These are phyloP conservation scores for Ganaspis brasiliensis DNA, from an alignment of 2,888 invertebrate species.

Conservation along the genomic window DNA sequence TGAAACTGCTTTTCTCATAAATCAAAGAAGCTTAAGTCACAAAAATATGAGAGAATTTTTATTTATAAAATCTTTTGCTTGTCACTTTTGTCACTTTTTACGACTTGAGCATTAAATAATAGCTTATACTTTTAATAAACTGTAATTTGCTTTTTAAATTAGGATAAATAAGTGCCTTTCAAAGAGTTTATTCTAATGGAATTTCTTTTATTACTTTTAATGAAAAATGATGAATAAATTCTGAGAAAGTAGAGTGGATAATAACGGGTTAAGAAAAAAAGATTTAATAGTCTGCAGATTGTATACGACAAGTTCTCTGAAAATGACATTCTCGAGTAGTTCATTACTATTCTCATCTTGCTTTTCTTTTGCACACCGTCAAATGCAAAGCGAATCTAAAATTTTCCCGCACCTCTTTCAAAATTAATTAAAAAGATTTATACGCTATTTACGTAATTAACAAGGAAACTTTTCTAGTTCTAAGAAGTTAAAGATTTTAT, in stretches of 20 bases:
- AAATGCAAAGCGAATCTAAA: not conserved
- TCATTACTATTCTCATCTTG: constrained; percentile 9
- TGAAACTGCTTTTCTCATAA: constrained; percentile 10
- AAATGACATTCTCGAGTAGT: constrained; percentile 4
- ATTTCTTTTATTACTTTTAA: constrained; percentile 2
- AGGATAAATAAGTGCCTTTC: too few species aligned
- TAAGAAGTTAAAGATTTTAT: not conserved
- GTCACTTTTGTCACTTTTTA: not conserved
- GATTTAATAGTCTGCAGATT: constrained; percentile 14
- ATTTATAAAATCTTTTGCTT: not conserved
- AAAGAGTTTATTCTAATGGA: too few species aligned
- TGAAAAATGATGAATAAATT: not conserved
- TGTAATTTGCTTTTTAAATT: too few species aligned
- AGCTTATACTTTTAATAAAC: too few species aligned
- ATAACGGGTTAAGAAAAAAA: not conserved
- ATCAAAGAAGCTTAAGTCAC: constrained; percentile 9
- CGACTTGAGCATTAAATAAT: too few species aligned
- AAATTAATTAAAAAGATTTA: not conserved
- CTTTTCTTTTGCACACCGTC: not conserved
- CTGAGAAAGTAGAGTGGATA: not conserved
- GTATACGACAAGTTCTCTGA: constrained; percentile 21
- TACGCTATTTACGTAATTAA: not conserved
- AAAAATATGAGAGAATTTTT: not conserved
- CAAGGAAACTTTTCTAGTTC: not conserved
- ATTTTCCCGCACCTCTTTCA: not conserved